Conservation (phyloP, 2,797 vertebrate species). For the Momotus momota region DNA sequence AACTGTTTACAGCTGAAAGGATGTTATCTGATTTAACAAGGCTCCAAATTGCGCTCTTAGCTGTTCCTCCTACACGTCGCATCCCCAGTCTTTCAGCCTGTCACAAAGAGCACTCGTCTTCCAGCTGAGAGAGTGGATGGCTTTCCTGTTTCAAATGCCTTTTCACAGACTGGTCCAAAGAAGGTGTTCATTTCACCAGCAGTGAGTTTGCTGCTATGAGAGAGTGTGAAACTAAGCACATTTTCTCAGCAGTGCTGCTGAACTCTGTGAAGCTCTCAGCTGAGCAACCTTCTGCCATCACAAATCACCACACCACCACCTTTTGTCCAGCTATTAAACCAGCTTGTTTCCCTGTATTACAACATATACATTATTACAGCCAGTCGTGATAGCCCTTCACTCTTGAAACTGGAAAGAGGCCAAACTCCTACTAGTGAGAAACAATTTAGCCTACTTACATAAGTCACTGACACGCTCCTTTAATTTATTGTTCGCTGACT, state of each 20-base stretch:
- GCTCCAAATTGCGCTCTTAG: neutral
- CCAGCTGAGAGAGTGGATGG: neutral
- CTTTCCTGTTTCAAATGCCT: neutral
- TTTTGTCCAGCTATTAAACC: neutral
- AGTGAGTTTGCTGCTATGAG: neutral
- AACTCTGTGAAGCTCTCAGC: neutral
- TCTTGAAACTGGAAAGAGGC: neutral
- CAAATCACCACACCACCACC: neutral
- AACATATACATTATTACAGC: neutral
- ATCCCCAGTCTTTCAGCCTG: neutral
- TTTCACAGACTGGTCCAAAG: neutral
- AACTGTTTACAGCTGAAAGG: neutral
- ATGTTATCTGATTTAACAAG: neutral
- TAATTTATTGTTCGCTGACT: neutral
- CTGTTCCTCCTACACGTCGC: neutral
- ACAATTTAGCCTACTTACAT: neutral
- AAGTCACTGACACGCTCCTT: neutral
- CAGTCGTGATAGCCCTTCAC: neutral
- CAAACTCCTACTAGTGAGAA: neutral
- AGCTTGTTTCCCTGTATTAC: neutral
- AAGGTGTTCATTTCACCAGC: neutral
- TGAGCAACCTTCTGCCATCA: neutral
- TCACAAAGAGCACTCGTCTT: neutral
- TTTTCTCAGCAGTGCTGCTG: neutral
- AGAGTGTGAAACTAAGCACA: neutral